phyloP scores from a whole-genome alignment of 2,113 vertebrate species.

The Regulus satrapa region DNA sequence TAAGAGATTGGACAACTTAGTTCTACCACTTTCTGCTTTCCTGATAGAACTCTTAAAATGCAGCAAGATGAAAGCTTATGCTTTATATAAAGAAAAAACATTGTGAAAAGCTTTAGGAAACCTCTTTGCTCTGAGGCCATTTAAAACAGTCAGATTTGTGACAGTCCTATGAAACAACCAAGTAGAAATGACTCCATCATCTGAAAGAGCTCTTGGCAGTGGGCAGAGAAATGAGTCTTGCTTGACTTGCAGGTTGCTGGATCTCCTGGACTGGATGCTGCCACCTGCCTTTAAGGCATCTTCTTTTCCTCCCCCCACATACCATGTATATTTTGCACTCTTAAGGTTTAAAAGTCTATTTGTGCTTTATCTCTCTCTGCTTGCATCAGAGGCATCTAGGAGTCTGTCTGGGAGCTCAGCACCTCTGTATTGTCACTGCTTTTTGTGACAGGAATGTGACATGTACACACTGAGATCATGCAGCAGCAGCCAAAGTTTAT shows the following conservation, averaged over 20 bases:
- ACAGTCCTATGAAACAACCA: not conserved
- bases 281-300: not conserved
- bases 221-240: not conserved
- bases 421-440: too few species aligned
- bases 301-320: not conserved
- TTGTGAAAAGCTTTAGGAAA: not conserved
- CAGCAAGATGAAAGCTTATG: not conserved
- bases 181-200: not conserved
- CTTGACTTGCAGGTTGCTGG: not conserved
- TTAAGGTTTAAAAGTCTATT: not conserved
- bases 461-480: too few species aligned
- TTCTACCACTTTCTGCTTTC: not conserved
- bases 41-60: not conserved
- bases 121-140: not conserved
- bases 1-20: not conserved
- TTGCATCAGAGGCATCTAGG: not conserved
- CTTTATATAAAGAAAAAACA: not conserved
- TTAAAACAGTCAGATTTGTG: not conserved
- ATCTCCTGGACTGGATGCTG: not conserved
- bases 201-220: not conserved
- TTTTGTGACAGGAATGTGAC: too few species aligned
- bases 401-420: not conserved
- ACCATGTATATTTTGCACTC: not conserved
- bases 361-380: not conserved
- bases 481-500: too few species aligned